phyloP scores from a whole-genome alignment of 2,888 invertebrate genomes.

The Gasteruption jaculator region DNA sequence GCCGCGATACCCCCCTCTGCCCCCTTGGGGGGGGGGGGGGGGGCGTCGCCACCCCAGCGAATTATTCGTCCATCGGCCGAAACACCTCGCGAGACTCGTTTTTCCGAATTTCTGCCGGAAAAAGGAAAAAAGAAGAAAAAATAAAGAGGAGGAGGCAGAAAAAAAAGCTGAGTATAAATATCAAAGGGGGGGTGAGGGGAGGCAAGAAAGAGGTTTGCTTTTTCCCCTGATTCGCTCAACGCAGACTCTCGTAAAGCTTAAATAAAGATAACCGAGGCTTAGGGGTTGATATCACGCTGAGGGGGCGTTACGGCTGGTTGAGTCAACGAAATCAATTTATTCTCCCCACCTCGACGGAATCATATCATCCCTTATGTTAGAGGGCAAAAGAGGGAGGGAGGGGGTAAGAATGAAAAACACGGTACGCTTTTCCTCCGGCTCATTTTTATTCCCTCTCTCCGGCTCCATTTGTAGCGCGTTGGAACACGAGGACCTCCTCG shows the following conservation, averaged over 20 bases:
- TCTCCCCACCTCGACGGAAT: constrained; percentile 38
- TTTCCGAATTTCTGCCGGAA: too few species aligned
- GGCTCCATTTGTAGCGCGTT: too few species aligned
- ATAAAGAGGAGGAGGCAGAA: constrained; percentile 10
- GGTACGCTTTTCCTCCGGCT: too few species aligned
- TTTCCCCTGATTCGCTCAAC: constrained; percentile 37
- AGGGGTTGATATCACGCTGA: constrained; percentile 49
- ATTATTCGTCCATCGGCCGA: too few species aligned
- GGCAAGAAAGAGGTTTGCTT: constrained; percentile 27
- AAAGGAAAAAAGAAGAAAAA: not conserved
- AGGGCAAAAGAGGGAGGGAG: constrained; percentile 26
- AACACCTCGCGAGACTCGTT: too few species aligned
- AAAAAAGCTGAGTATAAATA: constrained; percentile 11
- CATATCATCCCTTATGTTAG: too few species aligned
- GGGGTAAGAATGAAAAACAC: too few species aligned
- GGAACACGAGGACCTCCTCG: too few species aligned
- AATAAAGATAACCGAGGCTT: constrained; percentile 51
- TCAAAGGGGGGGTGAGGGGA: constrained; percentile 8
- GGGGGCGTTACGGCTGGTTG: constrained; percentile 50
- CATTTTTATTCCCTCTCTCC: too few species aligned
- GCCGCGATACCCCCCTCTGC: too few species aligned
- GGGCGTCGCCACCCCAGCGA: too few species aligned
- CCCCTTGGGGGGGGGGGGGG: too few species aligned
- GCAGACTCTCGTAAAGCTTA: constrained; percentile 49
- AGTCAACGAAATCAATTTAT: constrained; percentile 52